These are phyloP conservation scores for Atta texana DNA, from an alignment of 1,140 invertebrate species.

Conservation along the genomic window DNA sequence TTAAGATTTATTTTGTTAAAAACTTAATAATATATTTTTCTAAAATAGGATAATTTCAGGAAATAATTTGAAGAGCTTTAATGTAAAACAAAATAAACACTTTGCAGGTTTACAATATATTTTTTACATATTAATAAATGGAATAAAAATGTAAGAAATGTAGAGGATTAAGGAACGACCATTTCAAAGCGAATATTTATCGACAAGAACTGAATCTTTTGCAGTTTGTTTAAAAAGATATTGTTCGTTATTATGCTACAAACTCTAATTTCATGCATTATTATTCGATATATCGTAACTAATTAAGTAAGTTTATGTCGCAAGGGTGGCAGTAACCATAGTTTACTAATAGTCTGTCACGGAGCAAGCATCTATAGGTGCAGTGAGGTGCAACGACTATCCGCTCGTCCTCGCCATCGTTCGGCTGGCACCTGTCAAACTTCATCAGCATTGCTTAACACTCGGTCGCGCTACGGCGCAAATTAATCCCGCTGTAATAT, in stretches of 20 bases:
- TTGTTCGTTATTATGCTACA: not conserved
- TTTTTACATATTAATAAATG: no score
- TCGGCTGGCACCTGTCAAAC: constrained; percentile 76
- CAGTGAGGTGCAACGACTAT: constrained; percentile 40
- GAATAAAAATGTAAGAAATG: no score
- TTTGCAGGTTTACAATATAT: no score
- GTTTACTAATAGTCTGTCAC: not conserved
- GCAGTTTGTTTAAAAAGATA: not conserved
- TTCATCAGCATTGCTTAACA: constrained; percentile 76
- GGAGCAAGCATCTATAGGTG: constrained; percentile 22
- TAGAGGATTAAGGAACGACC: no score
- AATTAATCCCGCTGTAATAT: constrained; percentile 84
- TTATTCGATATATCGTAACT: not conserved
- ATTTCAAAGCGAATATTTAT: not conserved
- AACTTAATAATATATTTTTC: no score
- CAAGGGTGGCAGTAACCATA: not conserved
- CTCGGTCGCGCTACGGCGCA: constrained; percentile 57
- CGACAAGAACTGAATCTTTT: not conserved
- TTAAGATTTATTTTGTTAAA: no score
- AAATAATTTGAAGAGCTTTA: no score
- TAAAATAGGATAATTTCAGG: no score
- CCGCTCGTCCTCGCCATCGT: constrained; percentile 46
- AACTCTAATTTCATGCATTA: not conserved
- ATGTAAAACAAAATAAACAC: no score
- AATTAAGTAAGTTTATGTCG: constrained; percentile 9